phyloP scores from a whole-genome alignment of 2,797 vertebrate genomes.

The Sebastes diploproa region DNA sequence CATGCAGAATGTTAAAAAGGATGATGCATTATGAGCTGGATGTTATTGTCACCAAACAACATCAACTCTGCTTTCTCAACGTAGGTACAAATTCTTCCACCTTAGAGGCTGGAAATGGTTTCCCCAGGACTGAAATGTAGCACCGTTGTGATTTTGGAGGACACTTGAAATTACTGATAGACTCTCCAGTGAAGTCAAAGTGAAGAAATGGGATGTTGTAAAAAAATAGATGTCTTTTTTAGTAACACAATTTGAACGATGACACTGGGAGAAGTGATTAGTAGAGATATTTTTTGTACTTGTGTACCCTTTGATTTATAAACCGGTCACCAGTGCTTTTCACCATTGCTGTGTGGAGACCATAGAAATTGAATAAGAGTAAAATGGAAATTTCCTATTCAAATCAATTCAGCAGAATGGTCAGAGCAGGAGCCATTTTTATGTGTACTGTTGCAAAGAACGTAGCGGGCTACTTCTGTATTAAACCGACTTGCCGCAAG shows the following conservation, averaged over 20 bases:
- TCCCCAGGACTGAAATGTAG: slow-evolving; percentile 16
- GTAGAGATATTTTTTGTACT: slow-evolving; percentile 19
- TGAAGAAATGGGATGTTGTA: slow-evolving; percentile 6
- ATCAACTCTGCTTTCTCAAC: not conserved
- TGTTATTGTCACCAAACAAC: slow-evolving; percentile 4
- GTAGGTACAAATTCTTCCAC: slow-evolving; percentile 3
- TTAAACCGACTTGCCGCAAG: too few species aligned
- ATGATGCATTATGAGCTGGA: slow-evolving; percentile 9
- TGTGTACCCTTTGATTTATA: slow-evolving; percentile 43
- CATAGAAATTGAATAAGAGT: not conserved
- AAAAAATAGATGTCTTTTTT: slow-evolving; percentile 13
- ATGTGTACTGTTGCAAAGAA: not conserved
- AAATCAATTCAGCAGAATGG: not conserved
- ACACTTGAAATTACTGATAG: slow-evolving; percentile 35
- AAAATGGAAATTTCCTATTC: not conserved
- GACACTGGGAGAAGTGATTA: not conserved
- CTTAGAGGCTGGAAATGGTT: slow-evolving; percentile 12
- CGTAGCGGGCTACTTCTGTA: not conserved
- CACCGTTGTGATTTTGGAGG: slow-evolving; percentile 20
- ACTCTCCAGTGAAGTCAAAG: slow-evolving; percentile 5
- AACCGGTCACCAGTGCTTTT: slow-evolving; percentile 42
- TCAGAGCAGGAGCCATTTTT: not conserved
- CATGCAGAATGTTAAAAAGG: slow-evolving; percentile 53
- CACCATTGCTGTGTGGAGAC: slow-evolving; percentile 42
- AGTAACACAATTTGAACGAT: slow-evolving; percentile 8